A percentile compares a stretch with the other conserved stretches of the same genome.
These are phyloP conservation scores for Lasius fuliginosus DNA, from an alignment of 2,888 invertebrate genomes.

Conservation along the genomic window DNA sequence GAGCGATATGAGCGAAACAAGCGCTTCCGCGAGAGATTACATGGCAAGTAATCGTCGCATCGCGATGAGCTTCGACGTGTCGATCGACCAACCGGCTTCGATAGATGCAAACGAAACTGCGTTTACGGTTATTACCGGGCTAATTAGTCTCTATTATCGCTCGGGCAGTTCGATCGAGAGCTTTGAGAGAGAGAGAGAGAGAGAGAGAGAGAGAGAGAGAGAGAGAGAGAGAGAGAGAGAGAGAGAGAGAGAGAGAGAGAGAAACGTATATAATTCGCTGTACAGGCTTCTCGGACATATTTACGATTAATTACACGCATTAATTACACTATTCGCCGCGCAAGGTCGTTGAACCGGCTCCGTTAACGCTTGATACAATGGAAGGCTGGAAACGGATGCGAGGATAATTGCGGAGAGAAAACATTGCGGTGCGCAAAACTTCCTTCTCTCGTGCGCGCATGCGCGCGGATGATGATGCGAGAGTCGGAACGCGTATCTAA, in stretches of 20 bases:
- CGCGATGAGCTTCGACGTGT: constrained; percentile 35
- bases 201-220: too few relatives aligned
- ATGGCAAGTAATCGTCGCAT: constrained; percentile 27
- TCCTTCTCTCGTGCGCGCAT: constrained; percentile 46
- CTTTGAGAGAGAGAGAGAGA: neutral
- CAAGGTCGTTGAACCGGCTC: constrained; percentile 69
- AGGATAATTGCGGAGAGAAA: constrained; percentile 69
- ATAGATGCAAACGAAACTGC: constrained; percentile 9
- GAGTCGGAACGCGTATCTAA: constrained; percentile 41
- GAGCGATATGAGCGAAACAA: constrained; percentile 9
- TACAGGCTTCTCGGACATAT: constrained; percentile 59
- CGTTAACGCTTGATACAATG: constrained; percentile 69
- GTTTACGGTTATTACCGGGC: constrained; percentile 30
- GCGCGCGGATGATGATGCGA: constrained; percentile 37
- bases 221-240: neutral
- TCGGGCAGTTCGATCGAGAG: constrained; percentile 70
- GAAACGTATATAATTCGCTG: constrained; percentile 31
- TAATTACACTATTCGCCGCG: constrained; percentile 64
- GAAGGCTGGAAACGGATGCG: constrained; percentile 72
- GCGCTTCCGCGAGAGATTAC: constrained; percentile 50
- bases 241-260: neutral
- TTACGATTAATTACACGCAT: constrained; percentile 73
- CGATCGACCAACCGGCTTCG: constrained; percentile 11
- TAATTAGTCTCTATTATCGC: constrained; percentile 80
- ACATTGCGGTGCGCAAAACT: constrained; percentile 56